Base-by-base conservation (phyloP, 2,888 invertebrate species). In the Stenichneumon culpator region DNA sequence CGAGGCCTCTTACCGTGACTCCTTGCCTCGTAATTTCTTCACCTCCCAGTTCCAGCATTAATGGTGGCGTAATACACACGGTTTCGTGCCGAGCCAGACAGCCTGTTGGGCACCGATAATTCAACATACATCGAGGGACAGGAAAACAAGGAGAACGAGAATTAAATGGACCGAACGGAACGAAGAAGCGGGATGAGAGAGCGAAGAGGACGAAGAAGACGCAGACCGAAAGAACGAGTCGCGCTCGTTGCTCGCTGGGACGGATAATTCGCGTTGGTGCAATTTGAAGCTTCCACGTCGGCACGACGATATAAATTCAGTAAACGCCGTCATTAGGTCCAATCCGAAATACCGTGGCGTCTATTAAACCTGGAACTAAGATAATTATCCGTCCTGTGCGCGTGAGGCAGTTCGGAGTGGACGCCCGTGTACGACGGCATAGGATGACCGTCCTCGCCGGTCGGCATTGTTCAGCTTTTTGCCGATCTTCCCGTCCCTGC, bases 271-370 rank as follows among this genome's bases (percentile, higher is more conserved):
- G 84, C 87, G 86, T 87, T 86, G 87, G 87, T 88, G 85, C 90
- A 89, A 91, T 92, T 90, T 91, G 88, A 90, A 88, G 84, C 75
- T 81, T 86, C 82, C 69, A 83, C 83, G 87, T 80, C 87, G 89
- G 88, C 88, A 88, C 87, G 87, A 87, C 89, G 89, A 91, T 90
- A 93, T 93, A 93, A 93, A 93, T 93, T 93, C 90, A 89, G 92
- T 92, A 93, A 93, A 93, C 90, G 92, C 91, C 90, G 92, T 92
- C 93, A 93, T 93, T 93, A 93, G 91, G 90, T 88, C 88, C 92
- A 91, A 93, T 93, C 91, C 91, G 89, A 92, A 93, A 93, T 93
- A 92, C 93, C 92, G 89, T 86, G 89, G 91, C 92, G 92, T 93
- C 92, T 93, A 93, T 93, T 93, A 93, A 92, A 92, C 90, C 90